Conservation (phyloP, 2,797 vertebrate species). For the Psittacula echo region DNA sequence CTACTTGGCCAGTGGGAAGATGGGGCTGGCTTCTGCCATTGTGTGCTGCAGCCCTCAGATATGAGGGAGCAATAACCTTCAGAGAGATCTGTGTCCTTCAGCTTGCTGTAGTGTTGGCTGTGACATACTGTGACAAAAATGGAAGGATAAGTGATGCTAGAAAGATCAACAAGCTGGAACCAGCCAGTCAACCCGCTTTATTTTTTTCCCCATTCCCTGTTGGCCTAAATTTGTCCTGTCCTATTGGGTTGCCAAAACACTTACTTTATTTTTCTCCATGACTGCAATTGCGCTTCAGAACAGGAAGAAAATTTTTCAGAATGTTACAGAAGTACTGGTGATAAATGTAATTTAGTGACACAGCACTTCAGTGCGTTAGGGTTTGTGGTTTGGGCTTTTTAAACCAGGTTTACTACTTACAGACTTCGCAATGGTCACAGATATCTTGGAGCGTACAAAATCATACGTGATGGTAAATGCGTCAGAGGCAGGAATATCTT, state of each 20-base stretch:
- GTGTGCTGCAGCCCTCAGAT: neutral
- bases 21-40: rapidly evolving
- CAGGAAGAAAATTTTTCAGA: neutral
- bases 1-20: rapidly evolving
- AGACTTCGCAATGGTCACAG: neutral
- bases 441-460: rapidly evolving
- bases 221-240: neutral
- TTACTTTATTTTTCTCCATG: neutral
- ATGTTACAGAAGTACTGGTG: neutral
- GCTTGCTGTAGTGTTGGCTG: neutral
- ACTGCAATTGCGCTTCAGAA: neutral
- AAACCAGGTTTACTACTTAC: neutral
- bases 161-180: neutral
- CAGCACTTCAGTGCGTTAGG: neutral
- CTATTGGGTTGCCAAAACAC: neutral
- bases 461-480: rapidly evolving
- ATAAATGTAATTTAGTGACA: neutral
- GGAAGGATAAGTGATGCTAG: neutral
- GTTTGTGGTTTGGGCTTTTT: neutral
- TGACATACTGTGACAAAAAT: neutral
- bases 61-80: neutral
- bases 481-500: neutral
- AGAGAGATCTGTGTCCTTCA: neutral
- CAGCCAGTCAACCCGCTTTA: neutral
- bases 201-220: neutral